Percentiles rank a stretch among this genome's conserved stretches.
phyloP scores from a whole-genome alignment of 2,797 vertebrate genomes.

The Bryconaethiops microstoma region DNA sequence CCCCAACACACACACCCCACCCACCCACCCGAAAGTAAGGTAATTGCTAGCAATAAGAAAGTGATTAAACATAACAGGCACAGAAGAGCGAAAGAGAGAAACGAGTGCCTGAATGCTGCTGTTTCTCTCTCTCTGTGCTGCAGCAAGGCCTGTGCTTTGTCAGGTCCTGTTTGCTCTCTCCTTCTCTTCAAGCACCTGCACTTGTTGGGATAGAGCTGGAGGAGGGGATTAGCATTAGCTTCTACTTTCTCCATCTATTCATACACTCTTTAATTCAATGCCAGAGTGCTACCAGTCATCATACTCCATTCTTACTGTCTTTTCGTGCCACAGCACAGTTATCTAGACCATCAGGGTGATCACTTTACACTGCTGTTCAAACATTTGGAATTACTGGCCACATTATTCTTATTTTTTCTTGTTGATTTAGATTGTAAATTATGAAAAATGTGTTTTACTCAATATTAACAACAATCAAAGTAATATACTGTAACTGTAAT shows the following conservation, averaged over 20 bases:
- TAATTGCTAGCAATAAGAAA: slow-evolving; percentile 63
- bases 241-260: slow-evolving; percentile 57
- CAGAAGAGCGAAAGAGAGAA: slow-evolving; percentile 38
- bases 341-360: not conserved
- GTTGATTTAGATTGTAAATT: not conserved
- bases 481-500: too few species aligned
- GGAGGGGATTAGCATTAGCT: slow-evolving; percentile 57
- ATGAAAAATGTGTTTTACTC: not conserved
- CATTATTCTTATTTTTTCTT: not conserved
- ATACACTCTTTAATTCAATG: slow-evolving; percentile 60
- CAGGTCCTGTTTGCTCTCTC: slow-evolving; percentile 52
- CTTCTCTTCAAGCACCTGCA: slow-evolving; percentile 59
- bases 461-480: not conserved
- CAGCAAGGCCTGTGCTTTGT: slow-evolving; percentile 53
- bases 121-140: slow-evolving; percentile 53
- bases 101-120: slow-evolving; percentile 59
- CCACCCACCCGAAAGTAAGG: slow-evolving; percentile 52
- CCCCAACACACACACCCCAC: slow-evolving; percentile 56
- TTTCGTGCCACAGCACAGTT: not conserved
- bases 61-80: slow-evolving; percentile 55
- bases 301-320: slow-evolving; percentile 13
- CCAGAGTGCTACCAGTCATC: slow-evolving; percentile 46
- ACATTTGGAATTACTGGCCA: not conserved
- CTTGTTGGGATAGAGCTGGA: slow-evolving; percentile 48
- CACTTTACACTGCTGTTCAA: not conserved